phyloP scores from a whole-genome alignment of 2,113 vertebrate species.

The Salvator merianae region DNA sequence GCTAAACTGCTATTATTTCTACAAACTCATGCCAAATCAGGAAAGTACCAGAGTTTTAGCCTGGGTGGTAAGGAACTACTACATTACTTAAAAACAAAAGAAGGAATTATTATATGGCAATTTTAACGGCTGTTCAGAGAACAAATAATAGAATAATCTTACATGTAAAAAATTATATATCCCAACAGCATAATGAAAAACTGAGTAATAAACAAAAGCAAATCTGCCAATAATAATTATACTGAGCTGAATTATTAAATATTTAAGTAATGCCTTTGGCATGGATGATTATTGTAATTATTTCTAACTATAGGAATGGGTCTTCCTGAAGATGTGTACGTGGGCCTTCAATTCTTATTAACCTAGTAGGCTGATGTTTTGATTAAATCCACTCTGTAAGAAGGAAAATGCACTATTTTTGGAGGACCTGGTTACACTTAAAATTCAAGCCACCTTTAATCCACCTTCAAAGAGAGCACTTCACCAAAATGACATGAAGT shows the following conservation, averaged over 20 bases:
- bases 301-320: accelerated
- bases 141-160: constrained; percentile 22
- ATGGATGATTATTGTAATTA: accelerated
- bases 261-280: background rate
- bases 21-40: constrained; percentile 67
- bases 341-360: background rate
- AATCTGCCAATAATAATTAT: constrained; percentile 12
- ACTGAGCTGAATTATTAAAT: background rate
- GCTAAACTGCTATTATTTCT: constrained; percentile 72
- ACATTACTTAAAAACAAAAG: constrained; percentile 53
- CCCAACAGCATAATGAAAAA: background rate
- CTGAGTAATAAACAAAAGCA: background rate
- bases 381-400: background rate
- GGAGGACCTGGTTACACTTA: background rate
- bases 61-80: constrained; percentile 29
- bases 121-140: constrained; percentile 38
- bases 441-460: no score
- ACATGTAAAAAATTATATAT: background rate
- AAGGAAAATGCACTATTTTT: background rate
- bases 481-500: no score
- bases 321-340: background rate
- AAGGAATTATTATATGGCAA: background rate
- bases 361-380: accelerated
- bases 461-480: no score
- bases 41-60: constrained; percentile 51